Conservation (phyloP, 1,140 invertebrate species). For the Nylanderia fulva region DNA sequence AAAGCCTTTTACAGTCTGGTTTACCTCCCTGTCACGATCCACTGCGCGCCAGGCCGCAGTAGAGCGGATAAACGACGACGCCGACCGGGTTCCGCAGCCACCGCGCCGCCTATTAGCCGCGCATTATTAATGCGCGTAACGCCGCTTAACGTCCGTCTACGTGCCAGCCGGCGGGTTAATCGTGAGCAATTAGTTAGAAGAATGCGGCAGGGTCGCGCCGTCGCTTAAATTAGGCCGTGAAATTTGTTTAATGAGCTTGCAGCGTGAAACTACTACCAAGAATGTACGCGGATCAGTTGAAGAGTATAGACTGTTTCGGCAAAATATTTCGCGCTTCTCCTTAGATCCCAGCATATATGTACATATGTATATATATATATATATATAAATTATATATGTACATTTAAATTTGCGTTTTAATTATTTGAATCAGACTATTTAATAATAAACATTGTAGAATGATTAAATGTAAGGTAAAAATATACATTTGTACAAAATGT, state of each 20-base stretch:
- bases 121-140: conserved; percentile 74
- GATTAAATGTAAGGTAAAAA: too few species aligned
- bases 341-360: too few species aligned
- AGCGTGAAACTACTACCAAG: background rate
- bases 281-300: background rate
- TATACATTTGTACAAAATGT: too few species aligned
- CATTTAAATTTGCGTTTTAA: background rate
- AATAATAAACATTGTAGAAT: background rate
- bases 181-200: conserved; percentile 74
- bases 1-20: conserved; percentile 55
- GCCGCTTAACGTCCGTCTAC: conserved; percentile 67
- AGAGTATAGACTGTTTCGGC: background rate
- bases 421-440: background rate
- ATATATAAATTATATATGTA: too few species aligned
- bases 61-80: conserved; percentile 69
- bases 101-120: conserved; percentile 68
- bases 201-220: conserved; percentile 54
- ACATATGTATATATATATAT: too few species aligned
- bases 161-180: conserved; percentile 62
- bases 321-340: too few species aligned
- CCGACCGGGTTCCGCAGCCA: conserved; percentile 22
- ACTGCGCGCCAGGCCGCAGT: conserved; percentile 49
- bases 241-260: conserved; percentile 54
- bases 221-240: conserved; percentile 65
- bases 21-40: conserved; percentile 47